phyloP scores from a whole-genome alignment of 2,888 invertebrate genomes.

The Sphaerophoria taeniata region DNA sequence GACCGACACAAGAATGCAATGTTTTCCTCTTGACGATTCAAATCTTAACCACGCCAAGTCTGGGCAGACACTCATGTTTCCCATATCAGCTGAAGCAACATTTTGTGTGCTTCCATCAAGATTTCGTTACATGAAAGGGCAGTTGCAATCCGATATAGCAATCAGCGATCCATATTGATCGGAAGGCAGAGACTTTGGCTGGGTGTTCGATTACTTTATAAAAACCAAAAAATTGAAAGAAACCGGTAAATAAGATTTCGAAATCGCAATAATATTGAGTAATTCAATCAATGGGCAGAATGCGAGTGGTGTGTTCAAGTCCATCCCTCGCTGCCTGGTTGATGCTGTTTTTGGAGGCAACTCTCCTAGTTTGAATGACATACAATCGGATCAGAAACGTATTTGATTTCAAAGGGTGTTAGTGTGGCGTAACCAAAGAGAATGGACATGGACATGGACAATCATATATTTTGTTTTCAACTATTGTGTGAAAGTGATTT shows the following conservation, averaged over 20 bases:
- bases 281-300: conserved; percentile 40
- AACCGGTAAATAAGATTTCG: neutral
- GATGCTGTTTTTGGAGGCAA: conserved; percentile 43
- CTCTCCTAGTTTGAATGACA: conserved; percentile 45
- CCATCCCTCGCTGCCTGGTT: conserved; percentile 43
- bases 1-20: conserved; percentile 56
- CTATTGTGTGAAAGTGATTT: conserved; percentile 49
- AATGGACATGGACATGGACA: conserved; percentile 6
- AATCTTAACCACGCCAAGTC: neutral
- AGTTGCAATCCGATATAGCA: conserved; percentile 29
- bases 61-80: neutral
- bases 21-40: conserved; percentile 31
- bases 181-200: conserved; percentile 11
- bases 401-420: conserved; percentile 69
- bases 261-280: conserved; percentile 31
- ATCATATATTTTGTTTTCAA: neutral
- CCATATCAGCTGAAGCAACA: conserved; percentile 3
- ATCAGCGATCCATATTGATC: conserved; percentile 40
- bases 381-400: conserved; percentile 59
- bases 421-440: conserved; percentile 36
- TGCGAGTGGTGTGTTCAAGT: neutral
- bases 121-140: conserved; percentile 57
- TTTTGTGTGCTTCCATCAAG: conserved; percentile 5
- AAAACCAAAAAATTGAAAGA: neutral
- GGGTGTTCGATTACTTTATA: conserved; percentile 45